Evolutionary conservation across 1,140 invertebrate species (phyloP), one percentile per base, ranked within the genome.

Genomic region (Drosophila seguyi): DNA sequence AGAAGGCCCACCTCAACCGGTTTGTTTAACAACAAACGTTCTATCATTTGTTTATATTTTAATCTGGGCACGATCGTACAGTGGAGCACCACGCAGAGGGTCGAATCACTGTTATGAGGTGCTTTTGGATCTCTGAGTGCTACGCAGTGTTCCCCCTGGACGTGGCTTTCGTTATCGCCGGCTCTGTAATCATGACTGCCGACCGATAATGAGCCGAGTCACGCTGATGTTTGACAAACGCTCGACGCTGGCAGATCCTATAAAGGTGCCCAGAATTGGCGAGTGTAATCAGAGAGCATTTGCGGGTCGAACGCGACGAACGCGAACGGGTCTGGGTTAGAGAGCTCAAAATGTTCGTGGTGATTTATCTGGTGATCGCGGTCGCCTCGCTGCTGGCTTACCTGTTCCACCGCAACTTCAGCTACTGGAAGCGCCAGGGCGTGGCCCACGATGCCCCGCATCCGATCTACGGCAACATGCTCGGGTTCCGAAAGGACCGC

Each of bases 401-500:
- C 53, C 5, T 90, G 0, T 6, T 86, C 14, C 45, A 87, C 50
- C 62, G 75, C 8, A 85, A 90, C 41, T 20, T 82, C 18, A 81
- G 50, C n/a, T 92, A 92, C 73, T 94, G 93, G 93, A 86, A 83
- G 45, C 73, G 56, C 18, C 92, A 88, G 8, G 92, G 93, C 6
- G 85, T 94, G 8, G 88, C 91, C 0, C 92, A 93, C 44, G 77
- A 93, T 3, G 22, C 75, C 8, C 93, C 93, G 0, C 80, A 79
- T 65, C 81, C 91, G 1, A 59, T 92, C 5, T 83, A 91, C 22
- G 93, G 93, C 25, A 93, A 93, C 47, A 47, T 92, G 3, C 14
- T 79, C 3, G 86, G 86, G 3, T 90, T 91, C 22, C 63, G 78
- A 7, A 81, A 63, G 22, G 16, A 50, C 29, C 69, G 67, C 2